Base-by-base conservation (phyloP, 2,888 invertebrate species). In the Busseola fusca region DNA sequence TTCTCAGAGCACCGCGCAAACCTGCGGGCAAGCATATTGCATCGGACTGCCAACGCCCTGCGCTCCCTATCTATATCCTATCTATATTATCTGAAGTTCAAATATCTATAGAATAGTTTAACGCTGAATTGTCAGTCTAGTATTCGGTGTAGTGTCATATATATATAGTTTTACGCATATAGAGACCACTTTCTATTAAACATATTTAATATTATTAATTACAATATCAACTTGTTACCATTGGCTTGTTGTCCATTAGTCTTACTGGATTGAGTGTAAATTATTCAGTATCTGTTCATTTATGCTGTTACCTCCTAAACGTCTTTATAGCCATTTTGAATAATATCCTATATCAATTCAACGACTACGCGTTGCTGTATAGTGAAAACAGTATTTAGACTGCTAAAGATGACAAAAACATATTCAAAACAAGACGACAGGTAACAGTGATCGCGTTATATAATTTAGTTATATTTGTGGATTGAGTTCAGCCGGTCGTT, bases 401-500 rank as follows among this genome's bases (percentile, higher is more conserved):
- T 64, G 42, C 34, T 74, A 64, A 50, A 67, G 30, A 63, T 58
- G 64, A 63, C 40, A 72, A 64, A 75, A 69, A 34, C 21, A 64
- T 71, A 64, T 50, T 56, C 25, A 65, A 67, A 52, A 58, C 63
- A 66, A 72, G 57, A 70, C 65, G 37, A 54, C 74, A 73, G 71
- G 62, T 57, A 70, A 64, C 67, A 45, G 64, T 40, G 69, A 72
- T 45, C 60, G 67, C 30, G 75, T 71, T 83, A 77, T 80, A 78
- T 74, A 81, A 81, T 81, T 81, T 78, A 79, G 76, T 70, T 81
- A 78, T 81, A 82, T 82, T 81, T 78, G 69, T 76, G 59, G 59
- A 74, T 78, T 73, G 76, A 79, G 78, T 83, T 83, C 82, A 84
- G 78, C 76, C 83, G 84, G 82, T 79, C 78, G 78, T 76, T 75